Evolutionary conservation across 2,797 vertebrate genomes (phyloP), one percentile per base, ranked within the genome.

Genomic region (Diglossa cyanea): DNA sequence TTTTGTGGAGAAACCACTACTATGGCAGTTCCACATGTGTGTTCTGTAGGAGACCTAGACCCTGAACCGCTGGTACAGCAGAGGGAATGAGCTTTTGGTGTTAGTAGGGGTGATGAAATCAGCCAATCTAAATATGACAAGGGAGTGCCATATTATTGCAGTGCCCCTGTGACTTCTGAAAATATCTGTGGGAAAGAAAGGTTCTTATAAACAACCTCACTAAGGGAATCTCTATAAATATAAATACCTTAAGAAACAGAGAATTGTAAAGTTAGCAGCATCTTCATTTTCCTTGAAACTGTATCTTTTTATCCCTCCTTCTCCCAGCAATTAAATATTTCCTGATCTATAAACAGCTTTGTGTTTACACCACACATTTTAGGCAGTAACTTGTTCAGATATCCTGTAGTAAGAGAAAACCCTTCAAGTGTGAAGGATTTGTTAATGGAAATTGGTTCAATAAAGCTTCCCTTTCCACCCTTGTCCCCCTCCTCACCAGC

Each of bases 341-440:
- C 65, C 55, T 88, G 81, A 31, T 90, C 63, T 86, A 39, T 97
- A 91, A 97, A 92, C 17, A 90, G 40, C 35, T 91, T 50, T 1
- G 4, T 77, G 57, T 95, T 95, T 91, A 73, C n/a, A 86, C 45
- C 19, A 31, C 37, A 26, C 15, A 75, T 65, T 79, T 95, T 84
- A 83, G 70, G 77, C 65, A 83, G 57, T 61, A 87, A 71, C 85
- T 93, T 92, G 62, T 40, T 73, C 54, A 89, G 90, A 94, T 92
- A 92, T 80, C 76, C 65, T 85, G 37, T 86, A 65, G 47, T 86
- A 95, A 92, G 85, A 93, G 63, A 92, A 97, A 97, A 91, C 42
- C 53, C 35, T 89, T 96, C 86, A 94, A 86, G 76, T 35, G 31
- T 92, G 87, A 97, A 94, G 62, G 44, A 90, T 93, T 94, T 92